A percentile compares a stretch with the other conserved stretches of the same genome.
Conservation (phyloP, 2,888 invertebrate genomes). For the Amiota communis region DNA sequence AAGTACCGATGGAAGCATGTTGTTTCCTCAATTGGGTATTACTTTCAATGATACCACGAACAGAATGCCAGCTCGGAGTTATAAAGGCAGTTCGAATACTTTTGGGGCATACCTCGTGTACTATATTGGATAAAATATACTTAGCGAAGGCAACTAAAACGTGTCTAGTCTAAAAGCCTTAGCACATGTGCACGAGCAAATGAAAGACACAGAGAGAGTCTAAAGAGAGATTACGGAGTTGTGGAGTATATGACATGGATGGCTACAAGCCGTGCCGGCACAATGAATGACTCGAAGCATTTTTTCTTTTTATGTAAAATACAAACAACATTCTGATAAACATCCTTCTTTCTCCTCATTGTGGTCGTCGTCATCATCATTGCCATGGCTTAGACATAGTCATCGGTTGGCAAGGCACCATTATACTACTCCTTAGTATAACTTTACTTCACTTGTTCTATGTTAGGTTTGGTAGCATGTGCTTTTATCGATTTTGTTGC, state of each 20-base stretch:
- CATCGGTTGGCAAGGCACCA: background rate
- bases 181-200: background rate
- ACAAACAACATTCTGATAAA: background rate
- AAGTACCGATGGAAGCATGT: too few species aligned
- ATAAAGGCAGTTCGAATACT: too few species aligned
- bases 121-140: too few species aligned
- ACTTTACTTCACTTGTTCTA: background rate
- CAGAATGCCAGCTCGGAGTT: too few species aligned
- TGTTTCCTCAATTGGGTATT: too few species aligned
- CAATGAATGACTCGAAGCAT: conserved; percentile 17
- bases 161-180: conserved; percentile 9
- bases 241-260: too few species aligned
- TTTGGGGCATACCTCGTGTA: too few species aligned
- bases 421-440: background rate
- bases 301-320: conserved; percentile 52
- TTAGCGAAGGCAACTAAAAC: conserved; percentile 20
- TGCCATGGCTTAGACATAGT: conserved; percentile 25
- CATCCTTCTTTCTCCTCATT: background rate
- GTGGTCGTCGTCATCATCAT: background rate
- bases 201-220: too few species aligned
- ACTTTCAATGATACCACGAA: too few species aligned
- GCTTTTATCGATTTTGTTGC: conserved; percentile 57
- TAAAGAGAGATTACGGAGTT: too few species aligned
- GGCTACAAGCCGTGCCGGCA: conserved; percentile 48
- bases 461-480: conserved; percentile 9